Conservation (phyloP, 2,888 invertebrate genomes). For the Himalopsyche anomala region DNA sequence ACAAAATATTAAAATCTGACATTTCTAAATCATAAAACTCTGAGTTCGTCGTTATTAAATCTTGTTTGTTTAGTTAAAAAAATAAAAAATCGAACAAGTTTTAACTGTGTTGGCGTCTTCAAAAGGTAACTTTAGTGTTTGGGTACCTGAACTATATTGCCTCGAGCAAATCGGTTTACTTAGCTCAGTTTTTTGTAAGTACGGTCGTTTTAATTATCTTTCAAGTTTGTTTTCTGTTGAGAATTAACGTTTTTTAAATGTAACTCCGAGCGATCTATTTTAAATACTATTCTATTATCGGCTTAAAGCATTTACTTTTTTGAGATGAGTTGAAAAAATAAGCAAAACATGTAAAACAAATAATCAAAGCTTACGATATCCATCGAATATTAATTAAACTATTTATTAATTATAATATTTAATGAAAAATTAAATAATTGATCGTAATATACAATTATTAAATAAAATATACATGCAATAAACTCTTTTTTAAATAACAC, state of each 20-base stretch:
- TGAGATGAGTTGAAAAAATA: no score
- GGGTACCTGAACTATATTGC: conserved; percentile 50
- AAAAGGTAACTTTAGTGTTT: not conserved
- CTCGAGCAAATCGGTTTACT: conserved; percentile 51
- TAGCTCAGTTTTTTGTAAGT: conserved; percentile 52
- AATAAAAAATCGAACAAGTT: not conserved
- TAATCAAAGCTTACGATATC: no score
- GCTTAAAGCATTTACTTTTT: no score
- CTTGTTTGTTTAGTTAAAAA: conserved; percentile 19
- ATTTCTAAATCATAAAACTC: no score
- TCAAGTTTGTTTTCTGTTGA: conserved; percentile 43
- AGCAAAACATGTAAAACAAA: no score
- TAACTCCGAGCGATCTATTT: not conserved
- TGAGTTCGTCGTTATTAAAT: not conserved
- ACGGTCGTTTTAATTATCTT: conserved; percentile 59
- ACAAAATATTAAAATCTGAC: no score
- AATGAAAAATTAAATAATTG: no score
- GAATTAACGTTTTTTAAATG: conserved; percentile 17
- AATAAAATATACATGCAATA: no score
- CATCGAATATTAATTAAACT: no score
- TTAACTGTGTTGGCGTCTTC: not conserved
- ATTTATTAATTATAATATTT: no score
- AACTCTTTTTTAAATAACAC: no score
- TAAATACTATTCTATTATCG: not conserved
- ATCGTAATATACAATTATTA: no score